phyloP scores from a whole-genome alignment of 2,113 vertebrate genomes.

The Pseudonaja textilis region DNA sequence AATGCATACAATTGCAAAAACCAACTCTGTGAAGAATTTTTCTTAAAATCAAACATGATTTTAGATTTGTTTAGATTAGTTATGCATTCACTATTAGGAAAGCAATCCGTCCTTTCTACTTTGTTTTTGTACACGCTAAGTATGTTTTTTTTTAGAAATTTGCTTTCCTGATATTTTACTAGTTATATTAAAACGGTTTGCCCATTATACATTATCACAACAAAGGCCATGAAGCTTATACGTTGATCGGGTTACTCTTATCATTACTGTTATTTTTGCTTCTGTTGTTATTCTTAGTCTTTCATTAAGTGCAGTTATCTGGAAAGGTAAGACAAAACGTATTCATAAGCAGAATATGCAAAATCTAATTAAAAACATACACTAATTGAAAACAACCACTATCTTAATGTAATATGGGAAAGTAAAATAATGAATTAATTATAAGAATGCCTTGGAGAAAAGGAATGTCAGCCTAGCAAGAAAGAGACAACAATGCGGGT shows the following conservation, averaged over 20 bases:
- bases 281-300: not conserved
- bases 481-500: not conserved
- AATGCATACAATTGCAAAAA: slow-evolving; percentile 32
- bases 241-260: not conserved
- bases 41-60: accelerated
- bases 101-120: slow-evolving; percentile 38
- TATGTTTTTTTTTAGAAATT: not conserved
- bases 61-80: slow-evolving; percentile 6
- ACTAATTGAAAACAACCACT: not conserved
- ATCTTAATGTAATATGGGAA: not conserved
- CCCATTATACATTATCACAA: not conserved
- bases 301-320: not conserved
- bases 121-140: slow-evolving; percentile 11
- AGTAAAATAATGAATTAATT: not conserved
- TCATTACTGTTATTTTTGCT: not conserved
- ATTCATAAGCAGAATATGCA: not conserved
- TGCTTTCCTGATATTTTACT: not conserved
- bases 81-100: slow-evolving; percentile 42
- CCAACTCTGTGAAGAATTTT: slow-evolving; percentile 39
- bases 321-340: not conserved
- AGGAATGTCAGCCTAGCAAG: not conserved
- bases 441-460: not conserved
- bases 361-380: not conserved
- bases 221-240: not conserved
- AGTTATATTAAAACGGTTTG: not conserved